Conservation (phyloP, 2,888 invertebrate species). For the Cacoxenus indagator region DNA sequence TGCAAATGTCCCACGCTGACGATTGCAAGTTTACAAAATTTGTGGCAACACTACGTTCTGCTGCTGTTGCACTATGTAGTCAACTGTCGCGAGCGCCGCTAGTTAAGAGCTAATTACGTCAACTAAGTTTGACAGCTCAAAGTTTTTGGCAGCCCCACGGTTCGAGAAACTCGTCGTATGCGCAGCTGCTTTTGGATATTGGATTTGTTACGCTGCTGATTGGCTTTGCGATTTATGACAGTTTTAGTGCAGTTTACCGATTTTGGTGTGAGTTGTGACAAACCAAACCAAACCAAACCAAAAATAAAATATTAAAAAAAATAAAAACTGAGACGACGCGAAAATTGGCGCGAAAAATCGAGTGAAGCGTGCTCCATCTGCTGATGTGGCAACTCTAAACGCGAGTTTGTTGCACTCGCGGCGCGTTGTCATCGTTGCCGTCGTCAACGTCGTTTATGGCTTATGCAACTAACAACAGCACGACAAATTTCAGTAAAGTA, state of each 20-base stretch:
- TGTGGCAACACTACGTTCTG: constrained; percentile 19
- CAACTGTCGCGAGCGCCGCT: constrained; percentile 25
- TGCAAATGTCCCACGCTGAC: constrained; percentile 57
- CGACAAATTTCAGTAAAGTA: not conserved
- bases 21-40: constrained; percentile 60
- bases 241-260: not conserved
- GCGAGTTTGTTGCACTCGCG: not conserved
- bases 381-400: not conserved
- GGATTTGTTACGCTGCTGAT: not conserved
- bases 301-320: no score
- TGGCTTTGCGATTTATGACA: not conserved
- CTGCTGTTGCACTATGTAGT: not conserved
- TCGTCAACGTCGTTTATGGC: not conserved
- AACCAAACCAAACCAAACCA: no score
- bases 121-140: constrained; percentile 56
- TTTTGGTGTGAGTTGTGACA: not conserved
- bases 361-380: not conserved
- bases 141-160: not conserved
- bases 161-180: not conserved
- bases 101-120: constrained; percentile 54
- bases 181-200: not conserved
- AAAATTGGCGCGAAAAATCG: not conserved
- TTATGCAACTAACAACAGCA: not conserved
- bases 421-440: not conserved
- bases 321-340: not conserved